Evolutionary conservation across 2,113 vertebrate genomes (phyloP).

Genomic region (Trogon surrucura): DNA sequence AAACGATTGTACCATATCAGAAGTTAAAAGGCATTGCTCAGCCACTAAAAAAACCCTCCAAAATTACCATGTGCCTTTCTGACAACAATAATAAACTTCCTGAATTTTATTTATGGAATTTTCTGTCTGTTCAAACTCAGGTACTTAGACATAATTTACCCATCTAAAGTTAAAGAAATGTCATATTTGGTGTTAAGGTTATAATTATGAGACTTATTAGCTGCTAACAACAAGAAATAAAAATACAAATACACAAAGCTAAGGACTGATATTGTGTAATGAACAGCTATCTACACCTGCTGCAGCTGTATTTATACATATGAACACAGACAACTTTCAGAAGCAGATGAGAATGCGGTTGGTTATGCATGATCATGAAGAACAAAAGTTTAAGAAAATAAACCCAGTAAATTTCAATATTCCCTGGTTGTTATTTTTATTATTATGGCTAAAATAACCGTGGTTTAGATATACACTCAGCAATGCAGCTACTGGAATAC

Average conservation of each 20-base stretch:
- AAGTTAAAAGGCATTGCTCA: not conserved
- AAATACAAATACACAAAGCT: not conserved
- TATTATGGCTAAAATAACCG: not conserved
- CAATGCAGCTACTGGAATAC: not conserved
- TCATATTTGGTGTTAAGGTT: not conserved
- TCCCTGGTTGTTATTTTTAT: not conserved
- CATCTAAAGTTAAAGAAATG: not conserved
- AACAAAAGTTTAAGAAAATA: not conserved
- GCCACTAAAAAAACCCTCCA: not conserved
- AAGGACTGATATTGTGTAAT: not conserved
- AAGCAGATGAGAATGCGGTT: not conserved
- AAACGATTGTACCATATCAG: not conserved
- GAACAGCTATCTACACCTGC: not conserved
- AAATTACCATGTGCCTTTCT: not conserved
- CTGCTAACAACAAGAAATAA: not conserved
- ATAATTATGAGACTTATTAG: not conserved
- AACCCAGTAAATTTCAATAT: not conserved
- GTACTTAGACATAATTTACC: not conserved
- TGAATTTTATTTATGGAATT: not conserved
- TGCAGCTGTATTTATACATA: not conserved
- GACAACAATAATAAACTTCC: not conserved
- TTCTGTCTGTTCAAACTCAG: rapidly evolving
- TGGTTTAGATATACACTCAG: not conserved
- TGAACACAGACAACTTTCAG: not conserved
- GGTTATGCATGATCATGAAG: not conserved